Evolutionary conservation across 2,888 invertebrate species (phyloP), one percentile per base, ranked within the genome.

Genomic region (Schrankia costaestrigalis): DNA sequence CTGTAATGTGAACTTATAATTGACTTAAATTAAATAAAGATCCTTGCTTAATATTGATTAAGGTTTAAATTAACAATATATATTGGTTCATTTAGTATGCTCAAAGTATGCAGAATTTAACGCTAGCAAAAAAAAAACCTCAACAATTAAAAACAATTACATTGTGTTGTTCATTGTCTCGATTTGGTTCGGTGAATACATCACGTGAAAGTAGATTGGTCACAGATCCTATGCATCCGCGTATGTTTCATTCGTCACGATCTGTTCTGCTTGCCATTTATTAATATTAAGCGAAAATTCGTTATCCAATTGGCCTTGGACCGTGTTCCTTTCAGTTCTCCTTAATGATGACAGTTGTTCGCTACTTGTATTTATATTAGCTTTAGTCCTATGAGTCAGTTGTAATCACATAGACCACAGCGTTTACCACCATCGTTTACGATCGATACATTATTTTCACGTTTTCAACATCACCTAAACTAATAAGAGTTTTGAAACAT

Each of bases 241-340:
- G 63, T 75, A 66, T 63, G 70, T 67, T 68, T 68, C 61, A 72
- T 75, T 75, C 72, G 77, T 78, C 80, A 83, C 81, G 79, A 81
- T 75, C 73, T 67, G 63, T 77, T 74, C 68, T 76, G 76, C 71
- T 71, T 74, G 76, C 74, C 73, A 78, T 79, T 82, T 82, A 83
- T 82, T 81, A 82, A 83, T 81, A 83, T 79, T 78, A 79, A 83
- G 83, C 78, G 79, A 85, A 87, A 86, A 85, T 86, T 83, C 83
- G 84, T 84, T 84, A 85, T 85, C 76, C 81, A 79, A 72, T 66
- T 78, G 77, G 83, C 87, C 86, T 86, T 83, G 84, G 76, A 63
- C 68, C 55, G 51, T 62, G 81, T 75, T 80, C 84, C 85, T 86
- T 86, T 86, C 85, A 78, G 83, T 84, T 84, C 71, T 76, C 74